Percentiles rank a stretch among this genome's conserved stretches.
Evolutionary conservation across 2,888 invertebrate genomes (phyloP).

Genomic region (Dryomyza anilis): DNA sequence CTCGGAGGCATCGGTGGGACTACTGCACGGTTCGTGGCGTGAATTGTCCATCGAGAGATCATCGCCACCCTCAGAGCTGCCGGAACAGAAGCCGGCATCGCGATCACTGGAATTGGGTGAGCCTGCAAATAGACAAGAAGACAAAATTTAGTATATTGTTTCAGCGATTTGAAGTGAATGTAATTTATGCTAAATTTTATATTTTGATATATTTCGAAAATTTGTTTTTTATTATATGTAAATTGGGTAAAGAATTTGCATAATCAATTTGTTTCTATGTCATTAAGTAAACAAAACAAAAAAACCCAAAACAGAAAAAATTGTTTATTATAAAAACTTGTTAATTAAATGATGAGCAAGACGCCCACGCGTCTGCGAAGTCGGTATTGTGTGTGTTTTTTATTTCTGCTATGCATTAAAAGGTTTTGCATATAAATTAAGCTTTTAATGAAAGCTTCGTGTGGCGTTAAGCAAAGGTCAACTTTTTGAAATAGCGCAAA

Average conservation of each 20-base stretch:
- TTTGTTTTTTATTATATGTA: no score
- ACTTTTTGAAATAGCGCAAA: not conserved
- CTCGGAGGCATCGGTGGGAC: conserved; percentile 70
- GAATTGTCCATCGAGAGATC: conserved; percentile 65
- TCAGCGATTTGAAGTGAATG: no score
- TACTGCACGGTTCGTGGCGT: conserved; percentile 63
- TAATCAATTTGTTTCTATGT: no score
- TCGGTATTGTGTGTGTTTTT: not conserved
- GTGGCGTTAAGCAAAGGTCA: not conserved
- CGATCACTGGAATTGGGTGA: conserved; percentile 59
- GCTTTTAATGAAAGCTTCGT: not conserved
- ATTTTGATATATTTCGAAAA: no score
- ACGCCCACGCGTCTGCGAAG: not conserved
- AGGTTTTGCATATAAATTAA: not conserved
- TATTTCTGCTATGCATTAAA: not conserved
- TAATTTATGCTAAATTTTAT: no score
- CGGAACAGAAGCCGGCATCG: conserved; percentile 77
- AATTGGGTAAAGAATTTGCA: no score
- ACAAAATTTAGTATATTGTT: not conserved
- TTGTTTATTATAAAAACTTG: no score
- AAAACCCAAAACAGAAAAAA: no score
- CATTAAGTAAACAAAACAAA: no score
- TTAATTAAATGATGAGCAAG: no score
- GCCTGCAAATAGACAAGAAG: conserved; percentile 48
- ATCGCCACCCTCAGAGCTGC: conserved; percentile 66